Evolutionary conservation across 2,797 vertebrate species (phyloP), one percentile per base, ranked within the genome.

Genomic region (Simalia tracyae): DNA sequence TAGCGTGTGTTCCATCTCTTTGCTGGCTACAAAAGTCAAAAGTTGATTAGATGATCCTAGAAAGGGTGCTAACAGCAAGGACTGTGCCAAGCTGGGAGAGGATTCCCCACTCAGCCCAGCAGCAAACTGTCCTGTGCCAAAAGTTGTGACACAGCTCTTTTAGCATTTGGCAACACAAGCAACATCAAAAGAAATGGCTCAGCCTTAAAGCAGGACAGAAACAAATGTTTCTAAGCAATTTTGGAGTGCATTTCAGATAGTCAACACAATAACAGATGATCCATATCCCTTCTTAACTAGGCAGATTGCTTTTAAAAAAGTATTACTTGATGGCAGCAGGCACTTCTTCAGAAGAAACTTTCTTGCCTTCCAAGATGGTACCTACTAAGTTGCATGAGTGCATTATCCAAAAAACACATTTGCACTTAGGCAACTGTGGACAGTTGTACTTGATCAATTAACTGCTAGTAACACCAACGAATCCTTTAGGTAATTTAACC

Each of bases 1-100:
- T 88, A 95, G 96, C 0, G 92, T 4, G 85, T 98, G 98, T n/a
- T 99, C 99, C 0, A 95, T 9, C 19, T 99, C 99, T 92, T 98
- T 98, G 59, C 98, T 98, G 89, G 97, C 98, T 98, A 92, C 89
- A 93, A 95, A 93, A 91, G 92, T 5, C 63, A 93, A 95, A 93
- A 50, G 31, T 24, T 12, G 12, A n/a, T 94, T 63, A 91, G 89
- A 0, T 0, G 0, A 26, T 19, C 36, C 72, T n/a, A 46, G 86
- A 89, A 56, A 22, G 22, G 64, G 31, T 5, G 72, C 19, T 24
- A 11, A 17, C 31, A 19, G 36, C 90, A 59, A 54, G 15, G 42
- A 31, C 50, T 54, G 5, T 54, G 50, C 50, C 50, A 54, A 8
- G 50, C 50, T 54, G 50, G 50, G 50, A 54, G 22, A 12, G 42